Percentiles rank a stretch among this genome's conserved stretches.
Conservation (phyloP, 2,113 vertebrate genomes). For the Capra hircus region DNA sequence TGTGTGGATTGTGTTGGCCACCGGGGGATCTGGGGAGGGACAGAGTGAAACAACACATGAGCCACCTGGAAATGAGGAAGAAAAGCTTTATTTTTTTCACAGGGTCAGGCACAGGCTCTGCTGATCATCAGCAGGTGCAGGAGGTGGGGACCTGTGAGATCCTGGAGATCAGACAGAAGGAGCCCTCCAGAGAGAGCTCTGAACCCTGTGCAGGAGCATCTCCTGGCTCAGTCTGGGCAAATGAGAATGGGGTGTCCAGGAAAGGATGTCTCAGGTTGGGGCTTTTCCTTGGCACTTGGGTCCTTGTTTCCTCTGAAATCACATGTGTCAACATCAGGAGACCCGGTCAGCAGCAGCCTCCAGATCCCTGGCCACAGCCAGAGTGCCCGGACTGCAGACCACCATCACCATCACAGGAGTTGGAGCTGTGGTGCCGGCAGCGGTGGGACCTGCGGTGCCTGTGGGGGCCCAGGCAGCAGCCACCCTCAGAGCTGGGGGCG, state of each 20-base stretch:
- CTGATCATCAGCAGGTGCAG: not conserved
- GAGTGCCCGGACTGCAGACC: not conserved
- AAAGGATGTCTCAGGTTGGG: accelerated
- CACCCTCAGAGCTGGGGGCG: accelerated
- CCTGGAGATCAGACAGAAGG: no score
- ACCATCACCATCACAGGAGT: not conserved
- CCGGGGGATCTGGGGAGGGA: not conserved
- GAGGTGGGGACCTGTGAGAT: accelerated
- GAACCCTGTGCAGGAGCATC: not conserved
- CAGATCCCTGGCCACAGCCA: not conserved
- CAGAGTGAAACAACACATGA: not conserved
- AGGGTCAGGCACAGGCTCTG: not conserved
- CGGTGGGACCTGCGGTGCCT: not conserved
- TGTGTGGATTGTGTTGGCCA: not conserved
- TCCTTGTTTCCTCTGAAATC: not conserved
- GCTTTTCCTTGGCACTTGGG: not conserved
- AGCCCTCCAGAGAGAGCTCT: accelerated
- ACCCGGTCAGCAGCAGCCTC: not conserved
- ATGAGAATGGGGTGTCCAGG: accelerated
- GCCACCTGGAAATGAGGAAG: not conserved
- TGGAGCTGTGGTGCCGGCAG: not conserved
- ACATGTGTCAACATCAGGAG: accelerated
- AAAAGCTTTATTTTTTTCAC: not conserved
- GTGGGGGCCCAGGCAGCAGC: slow-evolving; percentile 13
- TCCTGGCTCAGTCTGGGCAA: not conserved